Evolutionary conservation across 2,888 invertebrate species (phyloP).

Genomic region (Drosophila dives): DNA sequence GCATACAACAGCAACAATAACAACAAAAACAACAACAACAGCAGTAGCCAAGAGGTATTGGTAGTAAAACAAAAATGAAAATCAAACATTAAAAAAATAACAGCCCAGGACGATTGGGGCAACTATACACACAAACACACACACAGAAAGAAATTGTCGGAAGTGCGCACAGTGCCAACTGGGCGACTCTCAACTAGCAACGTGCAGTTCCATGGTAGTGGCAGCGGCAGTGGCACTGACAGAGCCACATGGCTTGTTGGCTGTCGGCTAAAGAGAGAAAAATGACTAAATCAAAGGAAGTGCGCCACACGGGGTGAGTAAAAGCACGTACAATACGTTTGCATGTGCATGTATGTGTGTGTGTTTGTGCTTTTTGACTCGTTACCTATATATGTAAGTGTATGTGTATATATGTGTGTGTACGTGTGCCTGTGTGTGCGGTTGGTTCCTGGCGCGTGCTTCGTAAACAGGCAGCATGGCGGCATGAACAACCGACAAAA

Average conservation of each 20-base stretch:
- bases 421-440: constrained; percentile 40
- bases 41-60: constrained; percentile 67
- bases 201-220: constrained; percentile 51
- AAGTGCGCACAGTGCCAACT: constrained; percentile 72
- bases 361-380: constrained; percentile 27
- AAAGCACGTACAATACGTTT: constrained; percentile 71
- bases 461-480: constrained; percentile 71
- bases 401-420: constrained; percentile 39
- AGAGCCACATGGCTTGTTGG: constrained; percentile 63
- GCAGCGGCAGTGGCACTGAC: constrained; percentile 31
- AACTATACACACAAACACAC: constrained; percentile 59
- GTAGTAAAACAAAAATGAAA: constrained; percentile 71
- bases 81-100: constrained; percentile 66
- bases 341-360: constrained; percentile 34
- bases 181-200: constrained; percentile 47
- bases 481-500: constrained; percentile 49
- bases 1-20: constrained; percentile 37
- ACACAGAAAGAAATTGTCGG: constrained; percentile 69
- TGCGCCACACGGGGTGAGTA: constrained; percentile 76
- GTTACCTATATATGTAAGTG: constrained; percentile 36
- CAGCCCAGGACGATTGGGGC: constrained; percentile 46
- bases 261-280: constrained; percentile 80
- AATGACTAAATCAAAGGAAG: constrained; percentile 83
- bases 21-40: constrained; percentile 36
- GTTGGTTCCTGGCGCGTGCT: constrained; percentile 75